Conservation (phyloP, 2,113 vertebrate genomes). For the Psammodynastes pulverulentus region DNA sequence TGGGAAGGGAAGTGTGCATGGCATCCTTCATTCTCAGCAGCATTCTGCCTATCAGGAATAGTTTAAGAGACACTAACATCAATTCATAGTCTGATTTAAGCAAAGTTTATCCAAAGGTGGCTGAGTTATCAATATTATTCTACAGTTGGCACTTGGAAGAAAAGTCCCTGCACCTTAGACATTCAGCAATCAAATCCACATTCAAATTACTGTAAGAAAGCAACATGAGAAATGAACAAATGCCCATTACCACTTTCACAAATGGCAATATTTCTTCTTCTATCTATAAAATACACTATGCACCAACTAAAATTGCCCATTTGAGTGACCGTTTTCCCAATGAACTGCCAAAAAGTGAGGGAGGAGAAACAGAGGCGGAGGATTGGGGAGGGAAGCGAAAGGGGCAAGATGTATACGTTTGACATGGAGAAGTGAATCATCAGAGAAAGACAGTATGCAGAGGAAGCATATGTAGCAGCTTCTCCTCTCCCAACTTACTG, state of each 20-base stretch:
- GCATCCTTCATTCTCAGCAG: not conserved
- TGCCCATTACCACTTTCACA: not conserved
- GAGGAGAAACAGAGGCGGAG: not conserved
- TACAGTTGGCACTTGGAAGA: not conserved
- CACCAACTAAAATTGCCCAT: not conserved
- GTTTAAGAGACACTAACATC: not conserved
- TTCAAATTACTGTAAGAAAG: not conserved
- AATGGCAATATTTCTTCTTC: not conserved
- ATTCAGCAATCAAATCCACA: not conserved
- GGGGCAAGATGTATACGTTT: not conserved
- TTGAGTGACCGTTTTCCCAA: not conserved
- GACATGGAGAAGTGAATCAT: not conserved
- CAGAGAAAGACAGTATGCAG: not conserved
- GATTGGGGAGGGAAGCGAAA: not conserved
- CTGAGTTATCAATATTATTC: not conserved
- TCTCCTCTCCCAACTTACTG: slow-evolving; percentile 67
- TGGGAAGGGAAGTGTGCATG: not conserved
- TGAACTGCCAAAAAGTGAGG: not conserved
- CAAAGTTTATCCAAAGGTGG: not conserved
- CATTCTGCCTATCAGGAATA: not conserved
- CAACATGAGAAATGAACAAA: not conserved
- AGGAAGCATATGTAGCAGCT: not conserved
- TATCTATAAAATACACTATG: not conserved
- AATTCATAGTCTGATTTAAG: not conserved
- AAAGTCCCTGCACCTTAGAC: not conserved